Evolutionary conservation across 2,797 vertebrate genomes (phyloP).

Genomic region (Etheostoma nigrum): DNA sequence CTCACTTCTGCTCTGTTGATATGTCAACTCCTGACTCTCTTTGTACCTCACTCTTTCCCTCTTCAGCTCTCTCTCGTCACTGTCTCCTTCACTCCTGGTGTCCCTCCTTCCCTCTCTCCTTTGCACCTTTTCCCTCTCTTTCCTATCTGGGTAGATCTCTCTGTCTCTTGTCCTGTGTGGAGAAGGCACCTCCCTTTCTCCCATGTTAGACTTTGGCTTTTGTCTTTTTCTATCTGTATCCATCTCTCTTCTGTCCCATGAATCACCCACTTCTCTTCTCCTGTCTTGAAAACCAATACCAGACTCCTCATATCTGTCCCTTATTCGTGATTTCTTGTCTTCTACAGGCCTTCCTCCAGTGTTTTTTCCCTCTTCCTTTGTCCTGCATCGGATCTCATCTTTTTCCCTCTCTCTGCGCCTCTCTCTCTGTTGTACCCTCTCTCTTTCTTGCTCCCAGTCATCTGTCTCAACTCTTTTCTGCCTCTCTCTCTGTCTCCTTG

Average conservation of each 20-base stretch:
- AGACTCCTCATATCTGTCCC: slow-evolving; percentile 59
- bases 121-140: slow-evolving; percentile 38
- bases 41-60: slow-evolving; percentile 58
- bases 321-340: slow-evolving; percentile 50
- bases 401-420: slow-evolving; percentile 55
- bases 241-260: slow-evolving; percentile 59
- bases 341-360: slow-evolving; percentile 51
- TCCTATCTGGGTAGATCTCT: slow-evolving; percentile 53
- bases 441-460: slow-evolving; percentile 51
- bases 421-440: slow-evolving; percentile 44
- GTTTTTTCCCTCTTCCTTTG: slow-evolving; percentile 44
- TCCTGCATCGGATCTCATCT: slow-evolving; percentile 34
- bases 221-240: slow-evolving; percentile 60
- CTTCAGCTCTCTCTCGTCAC: slow-evolving; percentile 63
- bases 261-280: slow-evolving; percentile 57
- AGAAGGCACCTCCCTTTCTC: slow-evolving; percentile 49
- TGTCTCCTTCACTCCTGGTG: slow-evolving; percentile 74
- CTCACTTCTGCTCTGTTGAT: slow-evolving; percentile 74
- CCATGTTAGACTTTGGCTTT: slow-evolving; percentile 37
- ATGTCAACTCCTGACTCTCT: slow-evolving; percentile 45
- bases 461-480: slow-evolving; percentile 48
- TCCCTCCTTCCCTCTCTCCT: slow-evolving; percentile 62
- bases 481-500: slow-evolving; percentile 46
- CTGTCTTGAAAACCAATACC: slow-evolving; percentile 56
- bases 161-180: slow-evolving; percentile 55